Base-by-base conservation (phyloP, 2,797 vertebrate species). In the Rhinichthys osculus region DNA sequence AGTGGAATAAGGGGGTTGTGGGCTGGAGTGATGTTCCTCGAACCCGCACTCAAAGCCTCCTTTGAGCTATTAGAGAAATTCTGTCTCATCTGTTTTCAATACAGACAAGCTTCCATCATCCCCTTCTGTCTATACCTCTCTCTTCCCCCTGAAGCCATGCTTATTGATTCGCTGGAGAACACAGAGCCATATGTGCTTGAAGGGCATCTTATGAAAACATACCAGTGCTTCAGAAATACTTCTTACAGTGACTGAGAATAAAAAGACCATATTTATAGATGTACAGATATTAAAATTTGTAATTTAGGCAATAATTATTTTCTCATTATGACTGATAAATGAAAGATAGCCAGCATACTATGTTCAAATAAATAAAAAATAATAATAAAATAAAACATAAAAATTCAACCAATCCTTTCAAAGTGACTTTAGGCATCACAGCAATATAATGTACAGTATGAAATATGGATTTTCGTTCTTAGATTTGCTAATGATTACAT, bases 31-130 rank as follows among this genome's bases (percentile, higher is more conserved):
- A 50, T 70, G 62, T 47, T 64, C 57, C 27, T 69, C 52, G 9
- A 16, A 72, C 40, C 27, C 40, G 17, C 33, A 70, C 54, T 86
- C 33, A 62, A 52, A 76, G 78, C 40, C 81, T 80, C 23, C 71
- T 70, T 81, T 78, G 21, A 81, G 52, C 59, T 23, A 44, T 71
- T 73, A 84, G 66, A 89, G 35, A 66, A 76, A 83, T 67, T 88
- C 81, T 38, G 74, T 85, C 77, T 85, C 89, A 89, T 90, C 89
- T 89, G 89, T 84, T 89, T 89, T 85, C 59, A 91, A 91, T 90
- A 85, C 78, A 42, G 27, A 71, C 52, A 76, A 64, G 13, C 78
- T 85, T 79, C 74, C 76, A 80, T 82, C 73, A 72, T 67, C 57
- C 64, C 50, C 64, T 72, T 62, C 42, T 52, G 64, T 42, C 47